Evolutionary conservation across 2,797 vertebrate species (phyloP), one percentile per base, ranked within the genome.

Genomic region (Brotogeris chrysoptera): DNA sequence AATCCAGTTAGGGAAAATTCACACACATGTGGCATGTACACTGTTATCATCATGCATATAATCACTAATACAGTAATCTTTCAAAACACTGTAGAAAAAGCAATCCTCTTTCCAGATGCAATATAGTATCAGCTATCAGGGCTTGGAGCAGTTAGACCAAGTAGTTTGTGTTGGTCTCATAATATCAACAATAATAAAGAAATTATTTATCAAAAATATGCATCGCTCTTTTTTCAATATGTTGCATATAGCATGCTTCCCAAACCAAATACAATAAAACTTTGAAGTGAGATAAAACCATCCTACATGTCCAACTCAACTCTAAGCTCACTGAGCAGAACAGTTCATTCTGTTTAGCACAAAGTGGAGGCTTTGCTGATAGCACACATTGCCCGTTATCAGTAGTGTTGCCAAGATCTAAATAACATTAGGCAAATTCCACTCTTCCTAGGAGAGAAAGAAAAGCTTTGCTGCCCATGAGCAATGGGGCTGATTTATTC

Each of bases 1-100:
- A 27, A 53, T 68, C 34, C 23, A 49, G 12, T 34, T 59, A 24
- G 4, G 25, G 20, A 50, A 85, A 50, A 12, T 21, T 59, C 24
- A 32, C 10, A 21, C 8, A 32, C 1, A 3, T 16, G 2, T 27
- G 20, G 14, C 38, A 46, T 3, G 5, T 14, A 3, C 27, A 66
- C 7, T 34, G 13, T 57, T 25, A 57, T 3, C 30, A 55, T n/a
- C 27, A 59, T 3, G 61, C 0, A 3, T 25, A 23, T 55, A 73
- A 30, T 38, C 30, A 28, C 16, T 38, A 80, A 70, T n/a, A 52
- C 5, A 63, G 8, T 28, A 70, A 38, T 43, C 59, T 73, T 46
- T 59, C 44, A 74, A 39, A 69, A 80, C 38, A 46, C 28, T 18
- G 25, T 14, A 59, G 49, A 32, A 77, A 80, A 77, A 47, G 3